phyloP scores from a whole-genome alignment of 2,888 invertebrate genomes.

The Salpingus planirostris region DNA sequence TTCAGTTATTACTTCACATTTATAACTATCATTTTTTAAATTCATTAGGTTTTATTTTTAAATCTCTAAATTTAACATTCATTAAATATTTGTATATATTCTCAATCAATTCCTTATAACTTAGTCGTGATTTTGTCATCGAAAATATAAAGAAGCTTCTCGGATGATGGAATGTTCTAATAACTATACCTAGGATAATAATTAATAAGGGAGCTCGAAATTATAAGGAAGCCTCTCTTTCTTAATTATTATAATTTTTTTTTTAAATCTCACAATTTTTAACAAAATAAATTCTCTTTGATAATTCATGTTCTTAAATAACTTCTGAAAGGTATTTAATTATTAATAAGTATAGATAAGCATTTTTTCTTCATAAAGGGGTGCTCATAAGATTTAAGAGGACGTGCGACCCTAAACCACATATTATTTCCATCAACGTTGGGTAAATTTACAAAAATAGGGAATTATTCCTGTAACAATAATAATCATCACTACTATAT shows the following conservation, averaged over 20 bases:
- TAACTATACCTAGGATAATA: too few relatives aligned
- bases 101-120: too few relatives aligned
- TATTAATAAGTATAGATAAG: background rate
- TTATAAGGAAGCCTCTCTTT: background rate
- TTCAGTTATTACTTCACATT: conserved; percentile 13
- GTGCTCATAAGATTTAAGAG: conserved; percentile 26
- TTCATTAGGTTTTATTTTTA: background rate
- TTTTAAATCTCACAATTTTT: background rate
- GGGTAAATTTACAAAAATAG: conserved; percentile 21
- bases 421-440: conserved; percentile 21
- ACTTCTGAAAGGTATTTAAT: background rate
- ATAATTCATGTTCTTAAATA: background rate
- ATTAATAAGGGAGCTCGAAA: too few relatives aligned
- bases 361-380: conserved; percentile 9
- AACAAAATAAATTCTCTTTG: background rate
- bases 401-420: conserved; percentile 24
- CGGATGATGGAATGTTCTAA: too few relatives aligned
- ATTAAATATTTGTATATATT: too few relatives aligned
- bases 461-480: too few relatives aligned
- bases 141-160: too few relatives aligned
- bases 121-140: too few relatives aligned
- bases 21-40: conserved; percentile 7
- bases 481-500: conserved; percentile 14
- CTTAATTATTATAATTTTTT: background rate
- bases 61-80: conserved; percentile 5